Percentiles rank a stretch among this genome's conserved stretches.
These are phyloP conservation scores for Pica pica DNA, from an alignment of 2,113 vertebrate genomes.

Conservation along the genomic window DNA sequence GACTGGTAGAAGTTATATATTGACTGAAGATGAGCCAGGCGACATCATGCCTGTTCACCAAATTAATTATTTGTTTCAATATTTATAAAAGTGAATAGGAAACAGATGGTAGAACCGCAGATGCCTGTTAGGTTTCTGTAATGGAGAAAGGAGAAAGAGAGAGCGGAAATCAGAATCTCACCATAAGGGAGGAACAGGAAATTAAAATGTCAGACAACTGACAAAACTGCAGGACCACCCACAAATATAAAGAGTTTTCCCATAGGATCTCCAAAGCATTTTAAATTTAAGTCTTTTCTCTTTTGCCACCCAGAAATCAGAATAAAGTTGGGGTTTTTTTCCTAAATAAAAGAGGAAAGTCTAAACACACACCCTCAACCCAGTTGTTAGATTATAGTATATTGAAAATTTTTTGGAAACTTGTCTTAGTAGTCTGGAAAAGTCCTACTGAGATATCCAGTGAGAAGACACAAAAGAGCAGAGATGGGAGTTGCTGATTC, in stretches of 20 bases:
- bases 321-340: neutral
- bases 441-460: neutral
- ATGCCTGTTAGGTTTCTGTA: slow-evolving; percentile 35
- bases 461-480: neutral
- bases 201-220: slow-evolving; percentile 67
- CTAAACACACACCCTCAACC: neutral
- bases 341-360: neutral
- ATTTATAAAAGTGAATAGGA: slow-evolving; percentile 61
- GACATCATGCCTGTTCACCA: neutral
- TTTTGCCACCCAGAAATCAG: neutral
- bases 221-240: slow-evolving; percentile 61
- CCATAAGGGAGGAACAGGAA: slow-evolving; percentile 66
- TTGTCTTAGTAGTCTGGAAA: neutral
- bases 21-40: slow-evolving; percentile 44
- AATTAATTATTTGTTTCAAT: slow-evolving; percentile 64
- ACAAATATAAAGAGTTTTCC: neutral
- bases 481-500: neutral
- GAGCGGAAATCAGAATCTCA: slow-evolving; percentile 58
- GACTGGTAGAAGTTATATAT: slow-evolving; percentile 23
- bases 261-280: neutral
- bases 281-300: neutral
- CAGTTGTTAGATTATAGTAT: neutral
- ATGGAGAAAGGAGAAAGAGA: slow-evolving; percentile 28
- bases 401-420: neutral
- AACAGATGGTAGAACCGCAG: slow-evolving; percentile 65